Conservation (phyloP, 2,797 vertebrate species). For the Numenius phaeopus region DNA sequence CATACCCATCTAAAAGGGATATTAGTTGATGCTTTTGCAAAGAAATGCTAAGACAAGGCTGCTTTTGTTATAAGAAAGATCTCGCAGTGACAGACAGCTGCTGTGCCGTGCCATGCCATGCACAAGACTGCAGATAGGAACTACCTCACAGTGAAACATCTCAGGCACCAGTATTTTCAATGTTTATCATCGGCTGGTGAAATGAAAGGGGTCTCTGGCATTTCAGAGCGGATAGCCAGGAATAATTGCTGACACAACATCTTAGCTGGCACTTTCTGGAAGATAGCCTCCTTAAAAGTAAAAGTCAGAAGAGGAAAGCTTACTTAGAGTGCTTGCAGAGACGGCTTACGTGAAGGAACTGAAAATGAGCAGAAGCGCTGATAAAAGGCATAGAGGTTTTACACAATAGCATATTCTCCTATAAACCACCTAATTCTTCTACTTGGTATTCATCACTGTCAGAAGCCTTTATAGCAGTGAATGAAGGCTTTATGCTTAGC, state of each 20-base stretch:
- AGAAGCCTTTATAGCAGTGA: constrained; percentile 75
- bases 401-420: constrained; percentile 82
- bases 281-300: constrained; percentile 34
- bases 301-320: constrained; percentile 62
- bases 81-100: constrained; percentile 61
- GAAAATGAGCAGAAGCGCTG: constrained; percentile 82
- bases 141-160: not conserved
- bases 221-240: not conserved
- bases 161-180: not conserved
- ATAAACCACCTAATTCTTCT: constrained; percentile 80
- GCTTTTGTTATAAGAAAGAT: constrained; percentile 53
- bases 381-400: constrained; percentile 74
- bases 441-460: constrained; percentile 84
- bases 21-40: constrained; percentile 38
- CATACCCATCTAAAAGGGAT: constrained; percentile 29
- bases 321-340: not conserved
- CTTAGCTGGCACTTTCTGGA: constrained; percentile 56
- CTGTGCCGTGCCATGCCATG: not conserved
- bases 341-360: constrained; percentile 77
- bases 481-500: constrained; percentile 82
- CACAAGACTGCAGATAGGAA: constrained; percentile 25
- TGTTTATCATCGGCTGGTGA: constrained; percentile 42
- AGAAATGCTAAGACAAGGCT: constrained; percentile 23
- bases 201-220: constrained; percentile 44
- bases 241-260: constrained; percentile 59